Conservation (phyloP, 1,140 invertebrate genomes). For the Dinothrombium tinctorium region DNA sequence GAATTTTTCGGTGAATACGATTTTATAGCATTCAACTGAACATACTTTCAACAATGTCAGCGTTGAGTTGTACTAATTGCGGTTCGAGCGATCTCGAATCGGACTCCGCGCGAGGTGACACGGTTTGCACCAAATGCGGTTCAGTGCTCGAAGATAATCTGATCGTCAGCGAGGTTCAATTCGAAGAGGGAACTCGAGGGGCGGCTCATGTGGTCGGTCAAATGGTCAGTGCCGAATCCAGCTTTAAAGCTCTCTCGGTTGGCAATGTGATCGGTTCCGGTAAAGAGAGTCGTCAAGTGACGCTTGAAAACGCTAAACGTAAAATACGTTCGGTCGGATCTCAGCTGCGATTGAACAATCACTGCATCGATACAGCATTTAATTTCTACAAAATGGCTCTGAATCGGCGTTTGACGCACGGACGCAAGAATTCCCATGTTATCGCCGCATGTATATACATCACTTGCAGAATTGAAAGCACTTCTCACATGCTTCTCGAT, state of each 20-base stretch:
- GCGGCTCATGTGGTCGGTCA: constrained; percentile 57
- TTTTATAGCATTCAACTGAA: too few relatives aligned
- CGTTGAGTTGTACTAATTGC: constrained; percentile 64
- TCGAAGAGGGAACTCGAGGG: constrained; percentile 73
- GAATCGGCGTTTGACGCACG: constrained; percentile 60
- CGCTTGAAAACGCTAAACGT: constrained; percentile 12
- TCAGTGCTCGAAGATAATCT: constrained; percentile 82
- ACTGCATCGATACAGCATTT: constrained; percentile 72
- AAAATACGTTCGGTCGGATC: constrained; percentile 21
- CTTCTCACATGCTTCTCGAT: constrained; percentile 85
- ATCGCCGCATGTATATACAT: constrained; percentile 94
- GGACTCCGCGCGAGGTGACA: constrained; percentile 72
- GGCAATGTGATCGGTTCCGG: constrained; percentile 3
- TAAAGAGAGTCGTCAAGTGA: constrained; percentile 7
- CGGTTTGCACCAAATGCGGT: constrained; percentile 86
- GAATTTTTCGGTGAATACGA: too few relatives aligned
- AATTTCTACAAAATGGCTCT: constrained; percentile 94
- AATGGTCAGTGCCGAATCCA: constrained; percentile 68
- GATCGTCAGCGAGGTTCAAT: constrained; percentile 87
- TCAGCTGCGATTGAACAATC: constrained; percentile 44
- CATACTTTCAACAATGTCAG: too few relatives aligned
- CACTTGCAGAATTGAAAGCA: constrained; percentile 77
- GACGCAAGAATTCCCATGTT: constrained; percentile 67
- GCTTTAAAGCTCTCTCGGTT: constrained; percentile 35
- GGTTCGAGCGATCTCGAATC: constrained; percentile 81